phyloP scores from a whole-genome alignment of 2,797 vertebrate species.

The Odontamblyopus rebecca region DNA sequence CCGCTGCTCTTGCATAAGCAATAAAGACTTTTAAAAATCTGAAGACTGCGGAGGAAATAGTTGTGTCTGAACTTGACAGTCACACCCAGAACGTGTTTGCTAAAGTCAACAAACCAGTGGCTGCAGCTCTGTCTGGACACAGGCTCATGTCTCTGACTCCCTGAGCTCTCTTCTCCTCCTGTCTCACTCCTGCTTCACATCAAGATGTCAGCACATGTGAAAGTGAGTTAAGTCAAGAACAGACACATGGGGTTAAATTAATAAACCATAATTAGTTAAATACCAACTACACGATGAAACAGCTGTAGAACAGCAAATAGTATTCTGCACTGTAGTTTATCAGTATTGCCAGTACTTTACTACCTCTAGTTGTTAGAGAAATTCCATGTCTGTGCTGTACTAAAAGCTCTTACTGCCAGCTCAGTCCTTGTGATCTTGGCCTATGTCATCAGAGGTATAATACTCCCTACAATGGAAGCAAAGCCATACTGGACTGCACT shows the following conservation, averaged over 20 bases:
- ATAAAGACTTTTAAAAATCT: conserved; percentile 43
- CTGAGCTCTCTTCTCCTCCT: conserved; percentile 34
- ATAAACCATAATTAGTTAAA: no score
- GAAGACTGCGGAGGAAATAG: conserved; percentile 34
- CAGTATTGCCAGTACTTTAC: no score
- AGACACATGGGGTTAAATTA: conserved; percentile 28
- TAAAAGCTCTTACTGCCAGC: no score
- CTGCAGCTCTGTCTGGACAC: conserved; percentile 57
- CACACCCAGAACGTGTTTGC: conserved; percentile 61
- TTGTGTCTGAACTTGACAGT: conserved; percentile 58
- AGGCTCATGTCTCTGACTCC: conserved; percentile 53
- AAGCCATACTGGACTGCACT: no score
- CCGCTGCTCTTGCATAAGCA: conserved; percentile 46
- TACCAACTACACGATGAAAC: no score
- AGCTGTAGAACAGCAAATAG: no score
- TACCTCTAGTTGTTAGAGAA: no score
- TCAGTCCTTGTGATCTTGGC: no score
- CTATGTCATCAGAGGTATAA: no score
- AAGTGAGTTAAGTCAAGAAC: conserved; percentile 27
- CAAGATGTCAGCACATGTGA: conserved; percentile 34
- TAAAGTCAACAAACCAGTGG: conserved; percentile 70
- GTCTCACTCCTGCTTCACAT: conserved; percentile 20
- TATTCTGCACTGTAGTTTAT: no score
- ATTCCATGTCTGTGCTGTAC: no score
- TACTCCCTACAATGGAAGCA: no score